Evolutionary conservation across 2,797 vertebrate species (phyloP).

Genomic region (Propithecus perrieri): DNA sequence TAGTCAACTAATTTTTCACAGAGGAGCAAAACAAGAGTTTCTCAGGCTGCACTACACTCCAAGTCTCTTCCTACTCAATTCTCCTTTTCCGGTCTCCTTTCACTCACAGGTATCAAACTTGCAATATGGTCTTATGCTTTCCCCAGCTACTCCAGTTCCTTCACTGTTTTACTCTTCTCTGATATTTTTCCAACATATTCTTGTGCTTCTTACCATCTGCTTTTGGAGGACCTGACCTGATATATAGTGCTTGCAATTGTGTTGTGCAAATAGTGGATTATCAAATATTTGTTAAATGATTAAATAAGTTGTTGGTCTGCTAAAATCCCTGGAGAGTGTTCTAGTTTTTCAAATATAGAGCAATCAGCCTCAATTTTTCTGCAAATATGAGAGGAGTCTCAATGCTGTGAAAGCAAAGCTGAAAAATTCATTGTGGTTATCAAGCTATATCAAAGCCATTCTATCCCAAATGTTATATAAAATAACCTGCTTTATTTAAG

Average conservation of each 20-base stretch:
- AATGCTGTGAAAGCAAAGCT: not conserved
- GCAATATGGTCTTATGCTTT: no score
- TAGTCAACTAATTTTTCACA: not conserved
- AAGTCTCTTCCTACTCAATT: not conserved
- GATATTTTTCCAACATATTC: not conserved
- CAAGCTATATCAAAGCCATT: not conserved
- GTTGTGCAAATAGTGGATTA: not conserved
- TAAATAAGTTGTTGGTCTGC: not conserved
- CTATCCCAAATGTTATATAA: not conserved
- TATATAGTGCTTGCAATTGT: not conserved
- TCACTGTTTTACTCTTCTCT: not conserved
- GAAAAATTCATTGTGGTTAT: not conserved
- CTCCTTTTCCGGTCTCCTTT: no score
- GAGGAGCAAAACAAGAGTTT: not conserved
- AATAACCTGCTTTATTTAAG: not conserved
- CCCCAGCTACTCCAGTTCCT: not conserved
- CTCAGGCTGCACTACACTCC: rapidly evolving
- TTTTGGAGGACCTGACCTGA: not conserved
- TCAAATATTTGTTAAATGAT: not conserved
- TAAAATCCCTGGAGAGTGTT: not conserved
- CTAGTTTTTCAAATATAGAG: not conserved
- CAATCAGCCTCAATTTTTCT: not conserved
- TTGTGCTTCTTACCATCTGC: not conserved
- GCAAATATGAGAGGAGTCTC: not conserved
- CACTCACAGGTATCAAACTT: not conserved